Evolutionary conservation across 2,797 vertebrate species (phyloP), one percentile per base, ranked within the genome.

Genomic region (Neoniphon sammara): DNA sequence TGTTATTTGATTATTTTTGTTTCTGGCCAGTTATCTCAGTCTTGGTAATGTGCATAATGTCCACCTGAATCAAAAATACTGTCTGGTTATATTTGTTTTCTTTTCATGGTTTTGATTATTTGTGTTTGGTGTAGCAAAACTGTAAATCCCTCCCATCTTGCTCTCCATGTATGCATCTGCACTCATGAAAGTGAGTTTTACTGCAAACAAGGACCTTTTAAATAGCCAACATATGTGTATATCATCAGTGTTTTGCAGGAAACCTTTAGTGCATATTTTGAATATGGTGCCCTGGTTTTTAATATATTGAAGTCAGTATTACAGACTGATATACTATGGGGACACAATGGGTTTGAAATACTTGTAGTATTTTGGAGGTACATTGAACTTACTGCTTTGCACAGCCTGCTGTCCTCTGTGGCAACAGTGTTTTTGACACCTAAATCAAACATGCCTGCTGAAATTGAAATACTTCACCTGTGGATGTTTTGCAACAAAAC

Each of bases 61-160:
- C 31, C 27, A 9, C 3, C 36, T 66, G 21, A 56, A 81, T 53
- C 73, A 8, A 66, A 68, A 65, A 68, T 58, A 20, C 21, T 66
- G 27, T 34, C 36, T 39, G 36, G 11, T 70, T 61, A 15, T 78
- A 21, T 18, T 65, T 54, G 57, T 21, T 66, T 67, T 53, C 8
- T 61, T 54, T 15, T 52, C 1, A 49, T 49, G 12, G 11, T 71
- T n/a, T 60, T 47, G 7, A 10, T 67, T 70, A 1, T 65, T 66
- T 70, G 44, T 0, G 20, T 44, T 86, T 85, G 83, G 78, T 80
- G 67, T 69, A 74, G 79, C 11, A 12, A 82, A 47, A 9, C 7
- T 77, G 52, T 63, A 55, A 69, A 69, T 31, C 57, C 23, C 12
- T 39, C 23, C 44, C 7, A 0, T 27, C 8, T 39, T 59, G n/a